phyloP scores from a whole-genome alignment of 2,888 invertebrate genomes.

The Acleris cristana region DNA sequence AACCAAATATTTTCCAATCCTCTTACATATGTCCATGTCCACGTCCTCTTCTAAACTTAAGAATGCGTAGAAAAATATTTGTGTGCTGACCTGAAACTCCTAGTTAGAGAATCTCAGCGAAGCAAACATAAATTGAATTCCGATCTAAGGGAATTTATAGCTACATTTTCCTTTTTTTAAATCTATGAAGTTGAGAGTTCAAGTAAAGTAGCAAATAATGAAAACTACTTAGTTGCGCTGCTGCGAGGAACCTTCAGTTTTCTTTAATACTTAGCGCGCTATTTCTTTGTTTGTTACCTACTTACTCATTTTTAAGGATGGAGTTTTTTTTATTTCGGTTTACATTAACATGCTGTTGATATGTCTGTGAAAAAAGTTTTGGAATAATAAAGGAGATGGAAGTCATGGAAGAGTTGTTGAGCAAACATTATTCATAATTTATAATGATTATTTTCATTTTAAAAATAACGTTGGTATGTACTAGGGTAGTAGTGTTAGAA shows the following conservation, averaged over 20 bases:
- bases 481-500: too few relatives aligned
- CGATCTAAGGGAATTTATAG: background rate
- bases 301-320: background rate
- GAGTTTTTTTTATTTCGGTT: constrained; percentile 13
- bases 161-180: constrained; percentile 1
- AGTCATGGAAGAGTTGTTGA: too few relatives aligned
- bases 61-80: too few relatives aligned
- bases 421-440: too few relatives aligned
- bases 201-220: constrained; percentile 22
- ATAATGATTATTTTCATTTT: too few relatives aligned
- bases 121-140: background rate
- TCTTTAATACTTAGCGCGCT: constrained; percentile 4
- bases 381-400: too few relatives aligned
- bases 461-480: too few relatives aligned
- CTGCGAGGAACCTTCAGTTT: constrained; percentile 4
- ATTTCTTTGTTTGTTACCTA: constrained; percentile 15
- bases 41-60: too few relatives aligned
- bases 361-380: background rate
- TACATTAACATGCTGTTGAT: background rate
- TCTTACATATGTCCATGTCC: too few relatives aligned
- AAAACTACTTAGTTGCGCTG: constrained; percentile 25
- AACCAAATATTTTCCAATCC: too few relatives aligned
- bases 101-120: too few relatives aligned
- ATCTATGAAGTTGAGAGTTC: constrained; percentile 7
- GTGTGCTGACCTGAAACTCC: too few relatives aligned